These are phyloP conservation scores for Dicentrarchus labrax DNA, from an alignment of 2,113 vertebrate species.

Conservation along the genomic window DNA sequence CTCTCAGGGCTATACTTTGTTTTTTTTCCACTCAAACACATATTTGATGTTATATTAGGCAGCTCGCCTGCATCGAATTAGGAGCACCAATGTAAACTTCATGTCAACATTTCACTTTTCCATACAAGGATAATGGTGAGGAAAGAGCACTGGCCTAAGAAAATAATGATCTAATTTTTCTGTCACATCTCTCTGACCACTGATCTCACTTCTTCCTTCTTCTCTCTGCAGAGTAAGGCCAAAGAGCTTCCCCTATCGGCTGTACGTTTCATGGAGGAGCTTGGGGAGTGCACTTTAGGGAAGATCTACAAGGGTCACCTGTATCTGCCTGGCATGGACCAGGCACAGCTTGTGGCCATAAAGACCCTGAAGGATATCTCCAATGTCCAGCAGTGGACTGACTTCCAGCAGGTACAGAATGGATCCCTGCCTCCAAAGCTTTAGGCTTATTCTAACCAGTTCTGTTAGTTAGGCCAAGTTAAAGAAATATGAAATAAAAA, in stretches of 20 bases:
- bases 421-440: neutral
- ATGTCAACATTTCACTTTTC: constrained; percentile 16
- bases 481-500: neutral
- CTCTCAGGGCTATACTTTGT: constrained; percentile 38
- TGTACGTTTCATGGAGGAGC: constrained; percentile 98
- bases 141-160: neutral
- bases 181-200: constrained; percentile 8
- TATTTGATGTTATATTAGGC: constrained; percentile 50
- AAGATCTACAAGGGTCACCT: constrained; percentile 99
- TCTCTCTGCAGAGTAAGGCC: constrained; percentile 90
- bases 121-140: constrained; percentile 17
- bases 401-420: constrained; percentile 90
- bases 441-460: neutral
- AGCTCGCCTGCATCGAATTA: constrained; percentile 25
- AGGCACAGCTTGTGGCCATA: constrained; percentile 95
- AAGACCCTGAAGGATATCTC: constrained; percentile 96
- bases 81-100: neutral
- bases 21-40: constrained; percentile 6
- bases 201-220: constrained; percentile 19
- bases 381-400: constrained; percentile 93
- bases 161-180: constrained; percentile 42
- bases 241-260: constrained; percentile 97
- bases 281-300: constrained; percentile 93
- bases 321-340: constrained; percentile 98
- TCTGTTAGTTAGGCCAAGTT: neutral